These are phyloP conservation scores for Chlorospingus semifuscus DNA, from an alignment of 2,797 vertebrate genomes.

Conservation along the genomic window DNA sequence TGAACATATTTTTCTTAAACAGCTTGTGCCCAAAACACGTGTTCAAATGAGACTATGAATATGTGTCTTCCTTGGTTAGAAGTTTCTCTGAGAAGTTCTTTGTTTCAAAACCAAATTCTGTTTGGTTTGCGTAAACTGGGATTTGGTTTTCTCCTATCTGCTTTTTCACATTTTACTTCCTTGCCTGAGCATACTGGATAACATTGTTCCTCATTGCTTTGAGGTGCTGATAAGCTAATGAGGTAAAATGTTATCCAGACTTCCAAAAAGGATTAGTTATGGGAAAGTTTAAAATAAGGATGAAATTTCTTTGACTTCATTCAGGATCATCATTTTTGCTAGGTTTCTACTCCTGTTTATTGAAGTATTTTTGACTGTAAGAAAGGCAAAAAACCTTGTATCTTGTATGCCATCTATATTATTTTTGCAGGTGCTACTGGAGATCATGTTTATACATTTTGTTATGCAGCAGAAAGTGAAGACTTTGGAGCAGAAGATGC, in stretches of 20 bases:
- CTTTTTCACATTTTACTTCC: not conserved
- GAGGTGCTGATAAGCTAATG: not conserved
- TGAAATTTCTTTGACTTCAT: not conserved
- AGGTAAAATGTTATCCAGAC: not conserved
- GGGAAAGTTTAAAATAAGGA: not conserved
- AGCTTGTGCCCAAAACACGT: fast-evolving
- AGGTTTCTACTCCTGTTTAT: not conserved
- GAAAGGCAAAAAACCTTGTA: not conserved
- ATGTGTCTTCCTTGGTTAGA: not conserved
- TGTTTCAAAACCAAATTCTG: not conserved
- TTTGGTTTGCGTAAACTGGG: not conserved
- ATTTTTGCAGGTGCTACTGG: conserved; percentile 85
- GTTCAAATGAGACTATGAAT: not conserved
- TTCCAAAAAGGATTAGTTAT: not conserved
- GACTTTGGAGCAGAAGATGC: conserved; percentile 93
- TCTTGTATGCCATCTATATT: not conserved
- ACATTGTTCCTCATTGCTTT: not conserved
- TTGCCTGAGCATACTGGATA: not conserved
- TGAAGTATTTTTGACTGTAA: not conserved
- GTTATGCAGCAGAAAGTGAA: conserved; percentile 84
- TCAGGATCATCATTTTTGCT: not conserved
- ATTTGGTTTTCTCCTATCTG: not conserved
- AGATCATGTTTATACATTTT: conserved; percentile 86
- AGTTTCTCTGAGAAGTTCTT: not conserved
- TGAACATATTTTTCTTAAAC: not conserved